phyloP scores from a whole-genome alignment of 2,113 vertebrate species.

The Lepus europaeus region DNA sequence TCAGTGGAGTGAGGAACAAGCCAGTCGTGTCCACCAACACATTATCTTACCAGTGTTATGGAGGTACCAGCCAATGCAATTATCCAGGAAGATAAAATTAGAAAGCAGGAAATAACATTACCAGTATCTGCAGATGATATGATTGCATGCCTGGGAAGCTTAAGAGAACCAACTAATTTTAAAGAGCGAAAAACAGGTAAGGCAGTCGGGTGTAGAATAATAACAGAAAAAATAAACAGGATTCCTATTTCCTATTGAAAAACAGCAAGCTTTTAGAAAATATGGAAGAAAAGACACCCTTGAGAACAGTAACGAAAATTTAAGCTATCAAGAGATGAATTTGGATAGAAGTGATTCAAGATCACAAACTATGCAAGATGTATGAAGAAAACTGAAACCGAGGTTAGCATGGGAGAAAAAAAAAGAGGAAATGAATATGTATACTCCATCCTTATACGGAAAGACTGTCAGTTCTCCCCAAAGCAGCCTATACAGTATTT shows the following conservation, averaged over 20 bases:
- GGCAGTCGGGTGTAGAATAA: neutral
- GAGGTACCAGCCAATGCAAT: constrained; percentile 7
- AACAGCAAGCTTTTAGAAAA: neutral
- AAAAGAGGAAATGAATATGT: constrained; percentile 60
- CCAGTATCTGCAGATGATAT: neutral
- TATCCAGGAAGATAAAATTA: constrained; percentile 28
- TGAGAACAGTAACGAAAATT: constrained; percentile 50
- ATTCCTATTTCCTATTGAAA: neutral
- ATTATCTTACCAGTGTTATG: constrained; percentile 18
- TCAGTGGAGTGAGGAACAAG: neutral
- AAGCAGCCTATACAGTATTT: constrained; percentile 45
- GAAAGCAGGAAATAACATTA: neutral
- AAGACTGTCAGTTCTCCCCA: constrained; percentile 45
- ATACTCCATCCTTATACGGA: neutral
- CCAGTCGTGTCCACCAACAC: neutral
- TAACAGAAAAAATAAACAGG: neutral
- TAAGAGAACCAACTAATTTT: constrained; percentile 22
- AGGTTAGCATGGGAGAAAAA: neutral
- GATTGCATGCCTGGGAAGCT: neutral
- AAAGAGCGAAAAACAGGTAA: constrained; percentile 5
- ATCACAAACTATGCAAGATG: constrained; percentile 16
- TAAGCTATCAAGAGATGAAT: constrained; percentile 42
- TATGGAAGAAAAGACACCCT: neutral
- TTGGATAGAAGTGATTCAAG: constrained; percentile 57
- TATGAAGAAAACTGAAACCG: constrained; percentile 21